A percentile compares a stretch with the other conserved stretches of the same genome.
These are phyloP conservation scores for Scaeva pyrastri DNA, from an alignment of 2,888 invertebrate genomes.

Conservation along the genomic window DNA sequence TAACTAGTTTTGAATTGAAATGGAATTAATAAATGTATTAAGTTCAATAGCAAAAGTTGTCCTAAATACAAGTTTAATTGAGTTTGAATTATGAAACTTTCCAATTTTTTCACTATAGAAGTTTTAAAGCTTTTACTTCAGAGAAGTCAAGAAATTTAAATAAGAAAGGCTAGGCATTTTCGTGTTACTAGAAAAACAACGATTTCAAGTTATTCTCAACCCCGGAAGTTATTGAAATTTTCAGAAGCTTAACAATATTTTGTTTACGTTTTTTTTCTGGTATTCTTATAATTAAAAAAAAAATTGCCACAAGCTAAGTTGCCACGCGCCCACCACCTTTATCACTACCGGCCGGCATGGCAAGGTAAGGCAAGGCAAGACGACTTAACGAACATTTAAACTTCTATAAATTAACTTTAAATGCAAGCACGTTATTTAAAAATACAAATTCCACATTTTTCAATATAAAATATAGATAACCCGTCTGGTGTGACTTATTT, in stretches of 20 bases:
- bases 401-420: not conserved
- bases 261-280: too few relatives aligned
- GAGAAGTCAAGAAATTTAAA: too few relatives aligned
- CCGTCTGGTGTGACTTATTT: slow-evolving; percentile 12
- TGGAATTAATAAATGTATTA: too few relatives aligned
- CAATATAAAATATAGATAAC: slow-evolving; percentile 5
- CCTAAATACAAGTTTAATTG: too few relatives aligned
- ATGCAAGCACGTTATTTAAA: not conserved
- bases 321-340: not conserved
- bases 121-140: too few relatives aligned
- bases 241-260: not conserved
- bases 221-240: slow-evolving; percentile 5
- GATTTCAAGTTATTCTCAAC: not conserved
- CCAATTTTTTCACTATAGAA: too few relatives aligned
- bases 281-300: not conserved
- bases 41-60: too few relatives aligned
- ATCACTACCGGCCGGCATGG: slow-evolving; percentile 3
- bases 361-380: too few relatives aligned
- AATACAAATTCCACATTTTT: not conserved
- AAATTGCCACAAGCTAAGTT: not conserved
- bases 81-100: too few relatives aligned
- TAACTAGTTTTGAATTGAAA: too few relatives aligned
- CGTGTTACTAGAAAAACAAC: too few relatives aligned
- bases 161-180: too few relatives aligned
- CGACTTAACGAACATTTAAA: not conserved